phyloP scores from a whole-genome alignment of 2,888 invertebrate species.

The Idaea dimidiata region DNA sequence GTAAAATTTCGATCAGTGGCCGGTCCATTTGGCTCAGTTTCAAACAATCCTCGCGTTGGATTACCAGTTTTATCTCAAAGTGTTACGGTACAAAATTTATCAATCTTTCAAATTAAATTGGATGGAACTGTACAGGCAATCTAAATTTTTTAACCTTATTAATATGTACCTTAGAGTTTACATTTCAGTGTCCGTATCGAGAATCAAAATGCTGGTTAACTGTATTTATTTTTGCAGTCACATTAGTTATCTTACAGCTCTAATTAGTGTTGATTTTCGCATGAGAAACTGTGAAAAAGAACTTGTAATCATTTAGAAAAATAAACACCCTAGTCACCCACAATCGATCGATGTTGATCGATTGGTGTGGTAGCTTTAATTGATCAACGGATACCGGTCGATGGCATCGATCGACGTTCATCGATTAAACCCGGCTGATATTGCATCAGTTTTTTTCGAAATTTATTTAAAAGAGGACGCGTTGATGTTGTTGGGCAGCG shows the following conservation, averaged over 20 bases:
- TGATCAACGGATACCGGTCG: too few relatives aligned
- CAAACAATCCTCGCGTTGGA: constrained; percentile 24
- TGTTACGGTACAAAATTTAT: constrained; percentile 27
- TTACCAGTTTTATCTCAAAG: constrained; percentile 17
- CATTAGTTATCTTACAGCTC: too few relatives aligned
- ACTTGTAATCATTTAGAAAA: neutral
- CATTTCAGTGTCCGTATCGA: neutral
- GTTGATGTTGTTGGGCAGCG: too few relatives aligned
- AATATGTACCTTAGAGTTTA: neutral
- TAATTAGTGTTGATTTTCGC: neutral
- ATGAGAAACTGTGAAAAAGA: neutral
- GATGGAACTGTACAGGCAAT: neutral
- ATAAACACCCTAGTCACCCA: neutral
- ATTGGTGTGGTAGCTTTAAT: too few relatives aligned
- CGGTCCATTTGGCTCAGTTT: constrained; percentile 29
- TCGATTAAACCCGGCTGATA: too few relatives aligned
- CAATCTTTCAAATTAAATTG: constrained; percentile 15
- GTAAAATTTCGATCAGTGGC: constrained; percentile 20
- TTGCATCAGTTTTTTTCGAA: too few relatives aligned
- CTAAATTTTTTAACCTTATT: neutral
- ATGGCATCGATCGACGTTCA: too few relatives aligned
- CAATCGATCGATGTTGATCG: too few relatives aligned
- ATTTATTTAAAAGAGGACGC: too few relatives aligned
- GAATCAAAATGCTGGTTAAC: neutral
- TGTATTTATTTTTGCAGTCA: neutral